These are phyloP conservation scores for Drosophila yooni DNA, from an alignment of 2,888 invertebrate genomes.

Conservation along the genomic window DNA sequence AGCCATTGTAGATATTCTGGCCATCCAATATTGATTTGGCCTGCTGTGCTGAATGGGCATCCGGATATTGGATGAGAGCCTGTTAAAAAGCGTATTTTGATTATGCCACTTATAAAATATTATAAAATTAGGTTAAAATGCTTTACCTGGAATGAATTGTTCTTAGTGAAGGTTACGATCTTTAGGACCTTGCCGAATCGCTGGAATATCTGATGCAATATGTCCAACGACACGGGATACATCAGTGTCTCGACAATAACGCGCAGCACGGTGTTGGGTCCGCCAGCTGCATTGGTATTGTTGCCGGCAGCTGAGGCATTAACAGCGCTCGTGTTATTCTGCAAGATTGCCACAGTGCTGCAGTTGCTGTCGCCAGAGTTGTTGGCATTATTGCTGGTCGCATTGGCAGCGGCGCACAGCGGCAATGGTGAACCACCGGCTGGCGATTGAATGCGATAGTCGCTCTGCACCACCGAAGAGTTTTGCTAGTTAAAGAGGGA, in stretches of 20 bases:
- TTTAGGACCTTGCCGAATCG: constrained; percentile 99
- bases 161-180: constrained; percentile 99
- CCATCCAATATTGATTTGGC: constrained; percentile 98
- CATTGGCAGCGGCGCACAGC: constrained; percentile 86
- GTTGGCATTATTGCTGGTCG: constrained; percentile 78
- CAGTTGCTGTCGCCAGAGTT: constrained; percentile 77
- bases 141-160: constrained; percentile 90
- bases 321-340: constrained; percentile 84
- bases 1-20: constrained; percentile 99
- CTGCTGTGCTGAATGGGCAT: constrained; percentile 97
- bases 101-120: background rate
- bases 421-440: constrained; percentile 88
- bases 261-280: constrained; percentile 97
- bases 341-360: constrained; percentile 86
- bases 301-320: constrained; percentile 85
- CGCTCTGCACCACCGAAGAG: constrained; percentile 92
- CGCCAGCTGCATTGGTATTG: constrained; percentile 87
- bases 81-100: constrained; percentile 82
- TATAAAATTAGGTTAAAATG: background rate
- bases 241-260: constrained; percentile 99
- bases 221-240: constrained; percentile 98
- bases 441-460: constrained; percentile 87
- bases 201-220: constrained; percentile 98
- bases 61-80: constrained; percentile 99
- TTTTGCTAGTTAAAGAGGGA: constrained; percentile 87